These are phyloP conservation scores for Daubentonia madagascariensis DNA, from an alignment of 2,113 vertebrate species.

Conservation along the genomic window DNA sequence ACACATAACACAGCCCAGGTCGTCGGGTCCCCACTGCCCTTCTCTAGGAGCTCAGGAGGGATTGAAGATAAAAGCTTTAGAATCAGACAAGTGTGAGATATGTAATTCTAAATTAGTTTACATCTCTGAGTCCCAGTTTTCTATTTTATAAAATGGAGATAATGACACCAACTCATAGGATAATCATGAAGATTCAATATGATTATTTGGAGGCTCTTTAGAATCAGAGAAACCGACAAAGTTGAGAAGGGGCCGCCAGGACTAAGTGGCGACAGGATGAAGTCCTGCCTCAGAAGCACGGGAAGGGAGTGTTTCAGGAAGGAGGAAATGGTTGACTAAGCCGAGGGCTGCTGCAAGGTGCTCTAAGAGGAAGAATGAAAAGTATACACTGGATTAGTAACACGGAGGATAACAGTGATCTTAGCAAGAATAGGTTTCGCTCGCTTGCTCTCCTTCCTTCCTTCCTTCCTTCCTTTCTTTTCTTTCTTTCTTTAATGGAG, in stretches of 20 bases:
- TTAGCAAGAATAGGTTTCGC: neutral
- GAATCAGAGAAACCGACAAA: neutral
- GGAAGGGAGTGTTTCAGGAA: neutral
- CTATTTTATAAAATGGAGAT: neutral
- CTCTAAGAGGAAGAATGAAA: neutral
- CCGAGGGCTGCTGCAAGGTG: neutral
- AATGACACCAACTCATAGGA: neutral
- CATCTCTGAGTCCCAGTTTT: neutral
- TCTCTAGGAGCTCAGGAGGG: neutral
- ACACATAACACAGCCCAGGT: too few relatives aligned
- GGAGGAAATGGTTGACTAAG: neutral
- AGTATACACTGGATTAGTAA: neutral
- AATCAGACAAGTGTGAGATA: neutral
- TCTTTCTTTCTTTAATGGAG: neutral
- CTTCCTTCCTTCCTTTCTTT: neutral
- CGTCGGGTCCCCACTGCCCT: too few relatives aligned
- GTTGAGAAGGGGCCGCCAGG: neutral
- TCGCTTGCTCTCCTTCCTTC: too few relatives aligned
- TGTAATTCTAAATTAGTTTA: too few relatives aligned
- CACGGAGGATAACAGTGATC: too few relatives aligned
- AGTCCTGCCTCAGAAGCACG: fast-evolving
- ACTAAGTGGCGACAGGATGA: neutral
- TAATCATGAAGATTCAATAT: neutral
- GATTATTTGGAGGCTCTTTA: neutral
- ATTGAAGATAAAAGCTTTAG: neutral